Conservation (phyloP, 2,888 invertebrate species). For the Drosophila koepferae region DNA sequence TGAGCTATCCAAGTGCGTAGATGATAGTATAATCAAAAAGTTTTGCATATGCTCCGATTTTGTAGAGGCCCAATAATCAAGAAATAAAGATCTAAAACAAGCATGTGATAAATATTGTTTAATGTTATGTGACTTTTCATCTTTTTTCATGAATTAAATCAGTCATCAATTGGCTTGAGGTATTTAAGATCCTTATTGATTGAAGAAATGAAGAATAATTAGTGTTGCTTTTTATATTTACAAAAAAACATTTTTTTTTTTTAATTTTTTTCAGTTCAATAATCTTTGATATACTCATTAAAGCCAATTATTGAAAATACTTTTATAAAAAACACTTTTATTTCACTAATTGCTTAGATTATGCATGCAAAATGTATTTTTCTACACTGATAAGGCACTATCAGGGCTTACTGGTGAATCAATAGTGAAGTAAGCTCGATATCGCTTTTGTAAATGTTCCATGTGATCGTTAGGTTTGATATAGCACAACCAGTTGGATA, state of each 20-base stretch:
- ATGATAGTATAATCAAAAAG: constrained; percentile 71
- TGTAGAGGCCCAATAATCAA: neutral
- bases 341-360: neutral
- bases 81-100: neutral
- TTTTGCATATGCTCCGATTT: constrained; percentile 64
- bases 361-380: neutral
- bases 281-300: neutral
- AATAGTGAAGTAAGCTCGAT: neutral
- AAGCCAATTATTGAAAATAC: too few relatives aligned
- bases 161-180: too few relatives aligned
- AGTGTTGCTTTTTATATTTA: too few relatives aligned
- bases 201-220: too few relatives aligned
- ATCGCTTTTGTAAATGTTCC: neutral
- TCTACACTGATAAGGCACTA: constrained; percentile 27
- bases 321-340: neutral
- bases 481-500: constrained; percentile 26
- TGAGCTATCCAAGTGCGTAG: constrained; percentile 24
- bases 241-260: too few relatives aligned
- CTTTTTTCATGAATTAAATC: too few relatives aligned
- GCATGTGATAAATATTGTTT: too few relatives aligned
- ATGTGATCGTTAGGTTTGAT: neutral
- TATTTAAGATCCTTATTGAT: neutral
- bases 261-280: neutral
- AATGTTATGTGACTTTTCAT: too few relatives aligned
- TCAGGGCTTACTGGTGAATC: constrained; percentile 11